phyloP scores from a whole-genome alignment of 2,888 invertebrate species.

The Drosophila anomalipes region DNA sequence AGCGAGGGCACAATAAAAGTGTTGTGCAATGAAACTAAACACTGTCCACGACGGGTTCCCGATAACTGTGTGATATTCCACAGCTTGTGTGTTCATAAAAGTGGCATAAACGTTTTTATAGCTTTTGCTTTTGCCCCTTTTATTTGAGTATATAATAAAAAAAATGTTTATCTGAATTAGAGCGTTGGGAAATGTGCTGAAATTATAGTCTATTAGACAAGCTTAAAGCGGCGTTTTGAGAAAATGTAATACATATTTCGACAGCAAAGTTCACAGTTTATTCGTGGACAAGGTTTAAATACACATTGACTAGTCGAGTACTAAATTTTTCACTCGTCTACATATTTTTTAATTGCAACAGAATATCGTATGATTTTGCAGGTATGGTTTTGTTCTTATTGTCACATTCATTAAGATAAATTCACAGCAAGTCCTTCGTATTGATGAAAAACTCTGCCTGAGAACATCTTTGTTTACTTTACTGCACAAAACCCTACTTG shows the following conservation, averaged over 20 bases:
- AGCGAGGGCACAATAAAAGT: constrained; percentile 67
- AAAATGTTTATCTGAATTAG: constrained; percentile 54
- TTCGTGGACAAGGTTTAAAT: neutral
- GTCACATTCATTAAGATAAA: neutral
- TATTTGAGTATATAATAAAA: constrained; percentile 31
- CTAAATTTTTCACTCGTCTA: neutral
- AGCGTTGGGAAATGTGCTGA: constrained; percentile 45
- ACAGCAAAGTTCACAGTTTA: neutral
- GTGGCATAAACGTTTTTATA: constrained; percentile 74
- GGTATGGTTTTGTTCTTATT: neutral
- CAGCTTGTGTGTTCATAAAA: constrained; percentile 79
- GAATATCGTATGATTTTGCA: neutral
- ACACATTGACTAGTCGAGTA: neutral
- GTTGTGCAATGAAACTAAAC: constrained; percentile 61
- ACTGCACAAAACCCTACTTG: neutral
- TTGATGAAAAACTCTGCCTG: neutral
- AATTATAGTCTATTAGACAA: constrained; percentile 48
- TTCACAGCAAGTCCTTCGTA: neutral
- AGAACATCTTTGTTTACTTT: neutral
- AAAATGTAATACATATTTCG: constrained; percentile 6
- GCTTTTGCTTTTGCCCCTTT: constrained; percentile 59
- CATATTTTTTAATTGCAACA: neutral
- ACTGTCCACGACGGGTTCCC: constrained; percentile 42
- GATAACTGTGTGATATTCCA: constrained; percentile 76
- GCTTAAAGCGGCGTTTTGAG: constrained; percentile 8